phyloP scores from a whole-genome alignment of 2,797 vertebrate species.

The Halcyon chelicuti region DNA sequence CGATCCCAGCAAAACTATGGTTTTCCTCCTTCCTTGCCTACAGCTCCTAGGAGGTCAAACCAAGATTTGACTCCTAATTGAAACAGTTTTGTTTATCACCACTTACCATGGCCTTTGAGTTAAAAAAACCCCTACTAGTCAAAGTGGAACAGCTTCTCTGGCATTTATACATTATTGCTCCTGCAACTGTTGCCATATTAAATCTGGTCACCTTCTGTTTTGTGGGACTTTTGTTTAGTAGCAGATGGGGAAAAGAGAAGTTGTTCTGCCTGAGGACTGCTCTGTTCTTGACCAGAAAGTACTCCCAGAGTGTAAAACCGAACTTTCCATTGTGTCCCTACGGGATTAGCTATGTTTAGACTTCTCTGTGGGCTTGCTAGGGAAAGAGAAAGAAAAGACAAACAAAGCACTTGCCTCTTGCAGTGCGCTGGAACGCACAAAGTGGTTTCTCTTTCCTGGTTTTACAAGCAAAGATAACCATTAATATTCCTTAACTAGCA shows the following conservation, averaged over 20 bases:
- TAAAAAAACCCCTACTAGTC: background rate
- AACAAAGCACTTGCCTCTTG: constrained; percentile 53
- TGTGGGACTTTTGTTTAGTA: background rate
- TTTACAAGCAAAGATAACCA: constrained; percentile 38
- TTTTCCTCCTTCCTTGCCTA: background rate
- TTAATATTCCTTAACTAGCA: constrained; percentile 41
- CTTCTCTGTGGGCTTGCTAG: constrained; percentile 46
- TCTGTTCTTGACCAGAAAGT: constrained; percentile 12
- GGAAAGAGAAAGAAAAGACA: constrained; percentile 64
- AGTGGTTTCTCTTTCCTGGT: background rate
- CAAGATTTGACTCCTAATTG: background rate
- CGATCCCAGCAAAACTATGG: background rate
- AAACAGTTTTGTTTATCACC: background rate
- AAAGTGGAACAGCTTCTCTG: background rate
- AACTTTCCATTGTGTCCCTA: constrained; percentile 65
- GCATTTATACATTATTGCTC: background rate
- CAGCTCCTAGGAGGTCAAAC: background rate
- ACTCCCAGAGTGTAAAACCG: background rate
- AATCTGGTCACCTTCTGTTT: background rate
- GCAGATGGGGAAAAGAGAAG: background rate
- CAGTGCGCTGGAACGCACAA: constrained; percentile 22
- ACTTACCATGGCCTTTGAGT: background rate
- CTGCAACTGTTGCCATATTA: background rate
- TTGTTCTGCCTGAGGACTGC: background rate
- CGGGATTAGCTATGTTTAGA: constrained; percentile 73